Percentiles rank a stretch among this genome's conserved stretches.
Conservation (phyloP, 2,888 invertebrate species). For the Cerastis leucographa region DNA sequence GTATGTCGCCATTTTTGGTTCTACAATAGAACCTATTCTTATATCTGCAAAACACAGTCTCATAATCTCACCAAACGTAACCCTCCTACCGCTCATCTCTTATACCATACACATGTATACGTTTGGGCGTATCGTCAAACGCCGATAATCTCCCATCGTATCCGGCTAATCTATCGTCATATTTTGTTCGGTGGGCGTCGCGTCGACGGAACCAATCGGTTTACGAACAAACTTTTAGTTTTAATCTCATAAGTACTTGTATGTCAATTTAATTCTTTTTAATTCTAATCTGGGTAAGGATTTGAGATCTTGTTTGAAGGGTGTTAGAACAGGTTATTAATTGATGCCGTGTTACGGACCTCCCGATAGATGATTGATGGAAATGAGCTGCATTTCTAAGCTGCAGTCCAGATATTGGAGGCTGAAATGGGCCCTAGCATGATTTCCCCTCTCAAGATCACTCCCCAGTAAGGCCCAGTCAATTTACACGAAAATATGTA, state of each 20-base stretch:
- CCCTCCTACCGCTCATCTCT: constrained; percentile 11
- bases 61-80: background rate
- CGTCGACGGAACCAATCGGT: constrained; percentile 76
- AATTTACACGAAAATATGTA: no score
- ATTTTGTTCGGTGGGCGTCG: constrained; percentile 80
- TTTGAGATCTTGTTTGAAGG: constrained; percentile 53
- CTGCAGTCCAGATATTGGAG: no score
- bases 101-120: constrained; percentile 68
- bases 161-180: constrained; percentile 86
- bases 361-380: constrained; percentile 32
- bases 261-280: constrained; percentile 63
- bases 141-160: constrained; percentile 79
- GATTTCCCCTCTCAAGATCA: no score
- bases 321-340: constrained; percentile 55
- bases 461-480: no score
- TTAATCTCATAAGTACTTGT: constrained; percentile 65
- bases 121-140: constrained; percentile 80
- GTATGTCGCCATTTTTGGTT: no score
- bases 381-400: constrained; percentile 1
- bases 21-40: no score
- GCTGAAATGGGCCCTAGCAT: no score
- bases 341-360: constrained; percentile 37
- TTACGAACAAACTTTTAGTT: constrained; percentile 61
- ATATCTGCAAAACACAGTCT: no score
- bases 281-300: constrained; percentile 66